phyloP scores from a whole-genome alignment of 2,888 invertebrate genomes.

The Harmothoe impar region DNA sequence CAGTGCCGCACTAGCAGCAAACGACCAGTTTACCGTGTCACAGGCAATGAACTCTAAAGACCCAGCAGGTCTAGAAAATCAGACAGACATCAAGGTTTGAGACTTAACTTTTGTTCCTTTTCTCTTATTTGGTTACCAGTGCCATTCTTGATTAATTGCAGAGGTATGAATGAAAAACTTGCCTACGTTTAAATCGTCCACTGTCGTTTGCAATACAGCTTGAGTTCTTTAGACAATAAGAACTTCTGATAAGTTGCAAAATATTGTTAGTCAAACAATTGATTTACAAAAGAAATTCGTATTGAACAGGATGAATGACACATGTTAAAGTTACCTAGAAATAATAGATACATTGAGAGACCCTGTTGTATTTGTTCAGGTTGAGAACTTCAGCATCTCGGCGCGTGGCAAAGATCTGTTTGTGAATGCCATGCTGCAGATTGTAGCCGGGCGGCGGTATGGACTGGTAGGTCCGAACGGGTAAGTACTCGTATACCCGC shows the following conservation, averaged over 20 bases:
- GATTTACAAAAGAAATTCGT: no score
- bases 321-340: no score
- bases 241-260: no score
- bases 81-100: conserved; percentile 96
- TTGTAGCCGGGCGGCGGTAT: conserved; percentile 96
- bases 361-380: conserved; percentile 75
- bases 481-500: no score
- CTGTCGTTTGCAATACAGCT: no score
- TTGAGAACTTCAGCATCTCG: conserved; percentile 97
- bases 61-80: conserved; percentile 88
- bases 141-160: no score
- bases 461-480: conserved; percentile 99
- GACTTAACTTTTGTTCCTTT: neutral
- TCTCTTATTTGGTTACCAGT: neutral
- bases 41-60: conserved; percentile 85
- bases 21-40: conserved; percentile 95
- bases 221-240: no score
- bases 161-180: no score
- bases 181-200: no score
- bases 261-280: neutral
- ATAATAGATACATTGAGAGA: neutral
- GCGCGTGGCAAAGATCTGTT: conserved; percentile 99
- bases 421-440: conserved; percentile 95
- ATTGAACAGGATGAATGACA: no score
- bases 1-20: conserved; percentile 83